phyloP scores from a whole-genome alignment of 2,888 invertebrate genomes.

The Drosophila nigritarsus region DNA sequence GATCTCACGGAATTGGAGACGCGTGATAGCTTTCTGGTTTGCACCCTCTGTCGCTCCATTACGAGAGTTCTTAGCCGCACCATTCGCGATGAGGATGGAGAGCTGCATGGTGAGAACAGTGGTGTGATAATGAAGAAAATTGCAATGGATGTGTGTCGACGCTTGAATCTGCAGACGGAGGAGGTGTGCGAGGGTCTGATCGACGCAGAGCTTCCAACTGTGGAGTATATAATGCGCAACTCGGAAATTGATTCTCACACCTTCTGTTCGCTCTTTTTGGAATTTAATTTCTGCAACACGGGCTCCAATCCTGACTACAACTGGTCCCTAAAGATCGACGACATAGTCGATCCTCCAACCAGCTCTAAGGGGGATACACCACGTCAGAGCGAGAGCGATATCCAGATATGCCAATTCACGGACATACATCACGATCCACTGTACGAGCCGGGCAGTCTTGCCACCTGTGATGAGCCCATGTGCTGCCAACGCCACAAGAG shows the following conservation, averaged over 20 bases:
- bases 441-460: slow-evolving; percentile 89
- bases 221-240: slow-evolving; percentile 87
- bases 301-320: slow-evolving; percentile 67
- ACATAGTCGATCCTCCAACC: slow-evolving; percentile 32
- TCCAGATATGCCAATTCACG: slow-evolving; percentile 81
- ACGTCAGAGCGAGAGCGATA: slow-evolving; percentile 49
- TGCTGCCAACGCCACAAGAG: slow-evolving; percentile 88
- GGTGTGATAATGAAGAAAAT: slow-evolving; percentile 81
- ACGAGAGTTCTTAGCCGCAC: slow-evolving; percentile 75
- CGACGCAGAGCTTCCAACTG: slow-evolving; percentile 87
- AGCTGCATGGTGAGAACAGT: slow-evolving; percentile 77
- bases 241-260: slow-evolving; percentile 85
- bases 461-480: slow-evolving; percentile 90
- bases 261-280: slow-evolving; percentile 81
- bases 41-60: slow-evolving; percentile 78
- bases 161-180: slow-evolving; percentile 87
- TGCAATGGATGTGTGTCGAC: slow-evolving; percentile 86
- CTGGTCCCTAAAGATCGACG: slow-evolving; percentile 73
- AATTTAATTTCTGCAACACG: slow-evolving; percentile 73
- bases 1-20: slow-evolving; percentile 67
- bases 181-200: slow-evolving; percentile 88
- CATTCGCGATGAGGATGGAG: slow-evolving; percentile 86
- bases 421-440: slow-evolving; percentile 92
- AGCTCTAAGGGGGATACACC: slow-evolving; percentile 75
- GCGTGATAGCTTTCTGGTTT: slow-evolving; percentile 72